Conservation (phyloP, 2,888 invertebrate genomes). For the Melieria picta region DNA sequence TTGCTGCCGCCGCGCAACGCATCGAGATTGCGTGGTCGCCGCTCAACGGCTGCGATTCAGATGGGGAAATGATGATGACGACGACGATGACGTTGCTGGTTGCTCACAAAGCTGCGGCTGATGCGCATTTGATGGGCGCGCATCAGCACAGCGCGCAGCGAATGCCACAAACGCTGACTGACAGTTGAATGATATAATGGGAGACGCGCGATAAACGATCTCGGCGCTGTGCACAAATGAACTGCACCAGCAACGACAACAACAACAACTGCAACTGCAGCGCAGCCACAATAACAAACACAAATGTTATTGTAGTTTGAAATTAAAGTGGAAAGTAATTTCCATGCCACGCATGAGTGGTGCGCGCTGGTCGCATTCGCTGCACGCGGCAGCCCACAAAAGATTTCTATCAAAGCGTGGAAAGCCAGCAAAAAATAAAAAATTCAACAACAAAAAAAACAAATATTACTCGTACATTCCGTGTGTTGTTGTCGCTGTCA, state of each 20-base stretch:
- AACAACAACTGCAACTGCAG: background rate
- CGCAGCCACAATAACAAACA: background rate
- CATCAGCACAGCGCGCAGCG: too few relatives aligned
- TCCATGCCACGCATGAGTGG: background rate
- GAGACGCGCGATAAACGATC: slow-evolving; percentile 23
- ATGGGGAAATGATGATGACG: too few relatives aligned
- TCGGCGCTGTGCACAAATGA: slow-evolving; percentile 21
- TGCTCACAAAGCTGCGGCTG: too few relatives aligned
- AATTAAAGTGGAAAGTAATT: slow-evolving; percentile 28
- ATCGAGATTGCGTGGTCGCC: too few relatives aligned
- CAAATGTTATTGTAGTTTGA: background rate
- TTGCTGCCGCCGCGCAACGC: too few relatives aligned
- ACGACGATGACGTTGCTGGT: too few relatives aligned
- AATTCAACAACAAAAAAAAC: too few relatives aligned
- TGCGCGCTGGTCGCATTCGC: background rate
- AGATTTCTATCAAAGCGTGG: slow-evolving; percentile 21
- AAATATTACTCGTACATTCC: too few relatives aligned
- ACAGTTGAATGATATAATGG: slow-evolving; percentile 32
- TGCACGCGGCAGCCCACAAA: slow-evolving; percentile 16
- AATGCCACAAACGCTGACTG: slow-evolving; percentile 7
- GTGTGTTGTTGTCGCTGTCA: too few relatives aligned
- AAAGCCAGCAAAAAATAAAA: too few relatives aligned
- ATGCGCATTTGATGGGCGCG: too few relatives aligned
- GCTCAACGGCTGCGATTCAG: too few relatives aligned
- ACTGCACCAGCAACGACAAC: slow-evolving; percentile 1